Conservation (phyloP, 2,888 invertebrate species). For the Troides helena region DNA sequence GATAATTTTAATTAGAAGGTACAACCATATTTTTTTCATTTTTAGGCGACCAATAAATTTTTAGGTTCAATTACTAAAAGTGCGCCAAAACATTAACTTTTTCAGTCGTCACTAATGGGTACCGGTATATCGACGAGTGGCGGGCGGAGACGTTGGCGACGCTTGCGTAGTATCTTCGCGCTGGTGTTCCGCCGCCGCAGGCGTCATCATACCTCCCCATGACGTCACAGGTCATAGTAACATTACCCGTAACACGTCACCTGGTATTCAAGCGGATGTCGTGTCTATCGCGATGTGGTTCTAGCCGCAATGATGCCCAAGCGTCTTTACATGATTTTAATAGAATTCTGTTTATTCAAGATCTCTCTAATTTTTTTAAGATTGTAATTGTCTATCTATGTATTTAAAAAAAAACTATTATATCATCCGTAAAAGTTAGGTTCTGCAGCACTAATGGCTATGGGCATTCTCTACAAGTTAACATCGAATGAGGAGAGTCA, state of each 20-base stretch:
- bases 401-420: no score
- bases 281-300: background rate
- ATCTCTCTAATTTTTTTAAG: background rate
- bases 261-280: background rate
- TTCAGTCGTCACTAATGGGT: constrained; percentile 74
- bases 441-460: no score
- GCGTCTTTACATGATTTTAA: background rate
- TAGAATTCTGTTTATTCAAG: background rate
- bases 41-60: background rate
- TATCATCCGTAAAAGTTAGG: no score
- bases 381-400: background rate
- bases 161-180: constrained; percentile 90
- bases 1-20: no score
- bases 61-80: background rate
- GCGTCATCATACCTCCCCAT: constrained; percentile 60
- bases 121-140: constrained; percentile 71
- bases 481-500: no score
- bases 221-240: constrained; percentile 32
- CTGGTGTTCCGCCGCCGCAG: constrained; percentile 86
- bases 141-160: constrained; percentile 90
- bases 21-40: no score
- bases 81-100: background rate
- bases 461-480: no score
- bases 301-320: background rate
- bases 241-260: background rate